Percentiles rank a stretch among this genome's conserved stretches.
These are phyloP conservation scores for Cliona cf. orientalis DNA, from an alignment of 37 sponge, comb jelly and placozoan genomes.

Conservation along the genomic window DNA sequence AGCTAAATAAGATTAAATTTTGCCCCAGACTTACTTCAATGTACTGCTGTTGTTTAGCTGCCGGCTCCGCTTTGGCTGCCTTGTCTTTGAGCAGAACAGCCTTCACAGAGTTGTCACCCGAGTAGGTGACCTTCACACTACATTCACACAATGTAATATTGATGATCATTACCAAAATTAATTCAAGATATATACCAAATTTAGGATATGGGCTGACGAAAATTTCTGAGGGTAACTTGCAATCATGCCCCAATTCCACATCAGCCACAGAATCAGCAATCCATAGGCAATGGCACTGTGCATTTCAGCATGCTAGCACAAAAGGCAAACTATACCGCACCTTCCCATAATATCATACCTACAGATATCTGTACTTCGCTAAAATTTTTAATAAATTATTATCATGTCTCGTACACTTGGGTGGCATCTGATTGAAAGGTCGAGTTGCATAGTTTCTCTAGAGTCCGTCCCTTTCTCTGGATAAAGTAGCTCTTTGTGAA, in stretches of 20 bases:
- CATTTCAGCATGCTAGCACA: background rate
- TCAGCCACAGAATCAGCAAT: too few relatives aligned
- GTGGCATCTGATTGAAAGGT: constrained; percentile 55
- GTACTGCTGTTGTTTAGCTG: constrained; percentile 29
- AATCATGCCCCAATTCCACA: too few relatives aligned
- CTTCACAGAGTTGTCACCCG: background rate
- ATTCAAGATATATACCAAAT: too few relatives aligned
- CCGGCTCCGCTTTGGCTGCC: constrained; percentile 5
- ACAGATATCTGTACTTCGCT: background rate
- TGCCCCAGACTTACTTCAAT: constrained; percentile 23
- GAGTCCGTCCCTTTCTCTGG: background rate
- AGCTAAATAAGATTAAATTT: background rate
- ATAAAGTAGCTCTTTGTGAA: constrained; percentile 46
- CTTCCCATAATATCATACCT: background rate
- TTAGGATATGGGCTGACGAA: too few relatives aligned
- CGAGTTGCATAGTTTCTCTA: background rate
- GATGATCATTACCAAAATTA: too few relatives aligned
- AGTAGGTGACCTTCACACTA: constrained; percentile 42
- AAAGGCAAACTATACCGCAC: background rate
- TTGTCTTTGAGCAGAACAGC: constrained; percentile 65
- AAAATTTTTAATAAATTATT: background rate
- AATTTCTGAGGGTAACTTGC: too few relatives aligned
- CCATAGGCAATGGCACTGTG: too few relatives aligned
- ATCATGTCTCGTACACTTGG: constrained; percentile 5
- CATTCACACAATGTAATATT: background rate